Evolutionary conservation across 1,140 invertebrate genomes (phyloP).

Genomic region (Achroia grisella): DNA sequence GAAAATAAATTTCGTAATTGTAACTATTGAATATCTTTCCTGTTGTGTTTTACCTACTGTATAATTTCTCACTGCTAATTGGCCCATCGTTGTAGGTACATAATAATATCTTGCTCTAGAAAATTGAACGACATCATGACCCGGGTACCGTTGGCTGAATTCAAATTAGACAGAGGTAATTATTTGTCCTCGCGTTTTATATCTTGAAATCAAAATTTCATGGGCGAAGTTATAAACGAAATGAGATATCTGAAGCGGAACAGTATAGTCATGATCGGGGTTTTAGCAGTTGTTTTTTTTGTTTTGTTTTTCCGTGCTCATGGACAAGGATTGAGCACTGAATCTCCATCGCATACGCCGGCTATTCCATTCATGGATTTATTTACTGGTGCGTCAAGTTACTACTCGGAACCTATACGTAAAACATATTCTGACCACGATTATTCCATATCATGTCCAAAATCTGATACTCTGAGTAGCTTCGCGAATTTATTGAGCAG

Average conservation of each 20-base stretch:
- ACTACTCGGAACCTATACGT: conserved; percentile 43
- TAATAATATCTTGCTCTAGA: conserved; percentile 12
- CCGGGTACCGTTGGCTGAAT: conserved; percentile 29
- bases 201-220: conserved; percentile 58
- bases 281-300: conserved; percentile 46
- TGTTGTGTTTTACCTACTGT: too few species aligned
- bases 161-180: conserved; percentile 31
- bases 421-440: conserved; percentile 49
- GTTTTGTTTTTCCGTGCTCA: conserved; percentile 35
- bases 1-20: too few species aligned
- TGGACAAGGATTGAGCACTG: conserved; percentile 43
- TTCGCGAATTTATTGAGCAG: conserved; percentile 54
- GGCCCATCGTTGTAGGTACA: too few species aligned
- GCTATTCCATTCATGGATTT: conserved; percentile 51
- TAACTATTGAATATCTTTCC: too few species aligned
- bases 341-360: conserved; percentile 23
- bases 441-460: conserved; percentile 44
- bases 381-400: conserved; percentile 49
- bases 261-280: conserved; percentile 58
- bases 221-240: conserved; percentile 55
- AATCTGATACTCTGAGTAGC: conserved; percentile 46
- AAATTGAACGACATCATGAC: conserved; percentile 23
- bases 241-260: conserved; percentile 37
- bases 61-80: too few species aligned
- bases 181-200: conserved; percentile 38